Percentiles rank a stretch among this genome's conserved stretches.
These are phyloP conservation scores for Zeus faber DNA, from an alignment of 2,113 vertebrate genomes.

Conservation along the genomic window DNA sequence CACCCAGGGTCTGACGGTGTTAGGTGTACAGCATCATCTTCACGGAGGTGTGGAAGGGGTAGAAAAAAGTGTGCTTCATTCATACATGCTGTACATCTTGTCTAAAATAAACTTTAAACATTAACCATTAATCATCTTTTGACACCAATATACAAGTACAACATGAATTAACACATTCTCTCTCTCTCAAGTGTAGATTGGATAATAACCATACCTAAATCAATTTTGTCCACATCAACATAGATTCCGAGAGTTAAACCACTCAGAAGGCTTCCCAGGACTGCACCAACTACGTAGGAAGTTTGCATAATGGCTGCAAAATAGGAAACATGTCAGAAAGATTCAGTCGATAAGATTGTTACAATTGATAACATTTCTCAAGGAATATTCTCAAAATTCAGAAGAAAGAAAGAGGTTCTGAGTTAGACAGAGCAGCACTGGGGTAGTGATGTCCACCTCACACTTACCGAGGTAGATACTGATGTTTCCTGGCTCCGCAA, in stretches of 20 bases:
- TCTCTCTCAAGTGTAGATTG: background rate
- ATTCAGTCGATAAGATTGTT: no score
- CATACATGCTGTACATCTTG: background rate
- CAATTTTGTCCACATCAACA: slow-evolving; percentile 74
- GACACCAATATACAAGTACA: background rate
- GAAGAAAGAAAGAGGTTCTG: no score
- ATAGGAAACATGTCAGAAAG: background rate
- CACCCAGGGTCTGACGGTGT: slow-evolving; percentile 75
- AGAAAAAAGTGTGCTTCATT: background rate
- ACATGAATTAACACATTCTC: background rate
- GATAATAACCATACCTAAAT: slow-evolving; percentile 50
- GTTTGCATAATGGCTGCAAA: slow-evolving; percentile 79
- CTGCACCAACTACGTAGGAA: slow-evolving; percentile 78
- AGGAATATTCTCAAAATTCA: no score
- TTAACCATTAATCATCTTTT: no score
- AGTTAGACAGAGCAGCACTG: no score
- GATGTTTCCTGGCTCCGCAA: slow-evolving; percentile 78
- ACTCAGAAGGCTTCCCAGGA: slow-evolving; percentile 80
- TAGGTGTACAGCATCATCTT: no score
- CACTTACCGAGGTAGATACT: slow-evolving; percentile 75
- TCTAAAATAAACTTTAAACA: no score
- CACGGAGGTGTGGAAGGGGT: slow-evolving; percentile 24
- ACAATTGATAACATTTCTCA: no score
- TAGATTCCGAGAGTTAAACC: slow-evolving; percentile 77
- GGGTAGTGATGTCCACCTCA: no score